phyloP scores from a whole-genome alignment of 2,797 vertebrate species.

The Trichosurus vulpecula region DNA sequence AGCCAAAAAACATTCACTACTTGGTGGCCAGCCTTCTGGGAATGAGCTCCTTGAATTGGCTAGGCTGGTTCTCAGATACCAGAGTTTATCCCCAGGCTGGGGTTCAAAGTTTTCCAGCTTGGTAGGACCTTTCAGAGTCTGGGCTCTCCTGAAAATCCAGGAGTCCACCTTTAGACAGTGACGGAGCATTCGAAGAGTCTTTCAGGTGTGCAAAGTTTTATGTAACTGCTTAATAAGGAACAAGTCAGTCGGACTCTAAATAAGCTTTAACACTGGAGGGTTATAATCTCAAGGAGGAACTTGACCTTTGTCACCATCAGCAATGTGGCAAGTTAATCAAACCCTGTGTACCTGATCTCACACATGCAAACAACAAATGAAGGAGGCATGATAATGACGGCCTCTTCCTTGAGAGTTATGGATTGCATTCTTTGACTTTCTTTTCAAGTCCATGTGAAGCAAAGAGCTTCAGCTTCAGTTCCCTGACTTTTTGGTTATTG shows the following conservation, averaged over 20 bases:
- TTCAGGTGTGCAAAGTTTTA: conserved; percentile 46
- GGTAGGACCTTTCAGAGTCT: not conserved
- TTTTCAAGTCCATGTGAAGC: not conserved
- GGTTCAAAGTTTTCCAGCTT: not conserved
- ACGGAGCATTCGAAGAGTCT: not conserved
- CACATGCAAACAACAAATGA: not conserved
- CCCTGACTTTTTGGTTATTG: not conserved
- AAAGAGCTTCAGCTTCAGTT: not conserved
- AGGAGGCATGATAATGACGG: not conserved
- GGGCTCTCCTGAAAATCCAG: not conserved
- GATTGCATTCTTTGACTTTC: not conserved
- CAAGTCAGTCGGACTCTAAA: conserved; percentile 55
- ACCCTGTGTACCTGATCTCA: conserved; percentile 2
- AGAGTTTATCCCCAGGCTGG: not conserved
- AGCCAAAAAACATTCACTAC: not conserved
- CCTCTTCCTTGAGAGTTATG: not conserved
- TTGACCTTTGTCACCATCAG: conserved; percentile 66
- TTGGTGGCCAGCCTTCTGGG: not conserved
- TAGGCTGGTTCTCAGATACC: not conserved
- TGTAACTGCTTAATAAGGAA: conserved; percentile 59
- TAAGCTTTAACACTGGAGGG: conserved; percentile 53
- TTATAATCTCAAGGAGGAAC: conserved; percentile 71
- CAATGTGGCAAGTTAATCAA: conserved; percentile 3
- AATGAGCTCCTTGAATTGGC: not conserved
- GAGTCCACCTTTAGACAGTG: not conserved